Base-by-base conservation (phyloP, 2,113 vertebrate genomes). In the Anser brachyrhynchus region DNA sequence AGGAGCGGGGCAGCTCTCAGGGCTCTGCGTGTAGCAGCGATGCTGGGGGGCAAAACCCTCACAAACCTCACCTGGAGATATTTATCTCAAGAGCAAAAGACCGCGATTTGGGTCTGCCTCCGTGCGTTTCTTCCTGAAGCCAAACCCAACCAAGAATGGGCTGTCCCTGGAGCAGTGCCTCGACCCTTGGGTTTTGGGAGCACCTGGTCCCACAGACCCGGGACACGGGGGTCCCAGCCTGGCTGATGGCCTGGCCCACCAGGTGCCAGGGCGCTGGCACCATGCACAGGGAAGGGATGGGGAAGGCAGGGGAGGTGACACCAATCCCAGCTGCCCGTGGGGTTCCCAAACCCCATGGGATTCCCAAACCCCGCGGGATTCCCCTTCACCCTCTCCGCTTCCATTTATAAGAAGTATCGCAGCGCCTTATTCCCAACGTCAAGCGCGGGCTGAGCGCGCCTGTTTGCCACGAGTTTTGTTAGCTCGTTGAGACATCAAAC, bases 301-400 rank as follows among this genome's bases (percentile, higher is more conserved):
- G 25, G 77, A 37, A 49, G 77, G 10, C 15, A 2, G 41, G 0
- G 1, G 25, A 41, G 29, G 18, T 7, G 4, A 21, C 37, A 4
- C 9, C 1, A 0, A 5, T 10, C 51, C 58, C 3, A 1, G 55
- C 64, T 77, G 69, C 25, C 1, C 0, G 1, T 10, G 46, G 44
- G 44, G 8, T 11, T 66, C 35, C 58, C 1, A 0, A 4, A 41
- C n/a, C 39, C 69, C 0, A 2, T 9, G 46, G 44, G 44, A 44
- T 11, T 66, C 35, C 58, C 1, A 0, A 3, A 41, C n/a, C 39
- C 69, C 3, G 1, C 5, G 39, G 1, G 9, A 18, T 35, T 41
- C 66, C 35, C 14, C 12, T 54, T 14, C 31, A 6, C 10, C 25
- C 26, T 55, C 44, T 58, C 35, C 0, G 3, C 79, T 39, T 52